Base-by-base conservation (phyloP, 1,140 invertebrate genomes). In the Nasonia giraulti region DNA sequence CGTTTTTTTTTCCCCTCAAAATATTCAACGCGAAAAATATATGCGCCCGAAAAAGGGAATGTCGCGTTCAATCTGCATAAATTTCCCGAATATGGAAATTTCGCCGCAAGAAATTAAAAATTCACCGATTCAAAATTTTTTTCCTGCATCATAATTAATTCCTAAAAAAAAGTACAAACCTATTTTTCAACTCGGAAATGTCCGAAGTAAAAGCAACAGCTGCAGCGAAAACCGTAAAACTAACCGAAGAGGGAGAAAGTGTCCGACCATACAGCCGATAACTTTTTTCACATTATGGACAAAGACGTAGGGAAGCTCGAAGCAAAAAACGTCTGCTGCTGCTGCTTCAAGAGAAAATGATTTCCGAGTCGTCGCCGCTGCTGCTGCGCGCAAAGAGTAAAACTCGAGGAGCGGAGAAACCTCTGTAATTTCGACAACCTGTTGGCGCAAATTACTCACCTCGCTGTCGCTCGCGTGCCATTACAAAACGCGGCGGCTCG, bases 381-480 rank as follows among this genome's bases (percentile, higher is more conserved):
- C 40, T 17, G 50, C 50, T 17, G 17, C 12, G 5, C 17, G 55
- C n/a, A 20, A 31, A 71, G 78, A 47, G 75, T 20, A 37, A 80
- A 73, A 62, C 27, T 44, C 37, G 50, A 55, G 12, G 37, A 17
- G 47, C 37, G 74, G 20, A 33, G 31, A 75, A 74, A 33, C 23
- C 69, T 75, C 66, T 40, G 71, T 83, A 86, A 77, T 86, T 86
- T 86, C 74, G 82, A 86, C 85, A 86, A 86, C 85, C 85, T 86
- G 85, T 86, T 86, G 82, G 71, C 79, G 79, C 82, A 84, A 84
- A 86, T 84, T 74, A 77, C 77, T 84, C 74, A 75, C 44, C 47
- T 74, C 0, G 50, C 50, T 76, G 12, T 33, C 27, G 69, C 20
- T 6, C 33, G 14, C 50, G 47, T 33, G 31, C 68, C 50, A 66